These are phyloP conservation scores for Hestina assimilis DNA, from an alignment of 1,140 invertebrate species.

Conservation along the genomic window DNA sequence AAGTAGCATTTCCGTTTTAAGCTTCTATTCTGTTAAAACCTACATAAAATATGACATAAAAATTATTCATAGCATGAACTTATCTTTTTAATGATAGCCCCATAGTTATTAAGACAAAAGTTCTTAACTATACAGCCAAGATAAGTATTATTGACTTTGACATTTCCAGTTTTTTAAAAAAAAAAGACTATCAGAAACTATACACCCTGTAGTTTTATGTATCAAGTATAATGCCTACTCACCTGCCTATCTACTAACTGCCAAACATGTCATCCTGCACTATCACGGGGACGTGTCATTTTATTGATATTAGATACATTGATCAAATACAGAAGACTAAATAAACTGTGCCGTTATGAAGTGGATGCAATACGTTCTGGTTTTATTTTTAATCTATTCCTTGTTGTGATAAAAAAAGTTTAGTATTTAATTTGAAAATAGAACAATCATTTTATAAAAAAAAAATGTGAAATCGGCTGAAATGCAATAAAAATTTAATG, in stretches of 20 bases:
- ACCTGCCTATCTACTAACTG: constrained; percentile 1
- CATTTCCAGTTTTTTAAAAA: background rate
- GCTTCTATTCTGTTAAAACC: too few species aligned
- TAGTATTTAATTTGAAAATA: background rate
- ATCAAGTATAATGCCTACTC: background rate
- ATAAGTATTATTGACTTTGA: background rate
- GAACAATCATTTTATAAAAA: background rate
- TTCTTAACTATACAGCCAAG: too few species aligned
- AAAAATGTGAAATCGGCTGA: constrained; percentile 1
- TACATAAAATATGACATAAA: too few species aligned
- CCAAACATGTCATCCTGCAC: background rate
- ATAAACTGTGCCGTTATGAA: background rate
- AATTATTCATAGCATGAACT: too few species aligned
- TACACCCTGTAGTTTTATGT: background rate
- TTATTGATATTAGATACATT: constrained; percentile 1
- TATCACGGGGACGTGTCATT: background rate
- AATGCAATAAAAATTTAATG: constrained; percentile 5
- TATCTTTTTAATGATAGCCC: too few species aligned
- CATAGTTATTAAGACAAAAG: too few species aligned
- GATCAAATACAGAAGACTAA: background rate
- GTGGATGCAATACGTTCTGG: background rate
- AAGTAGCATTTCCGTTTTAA: too few species aligned
- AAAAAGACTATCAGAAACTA: background rate
- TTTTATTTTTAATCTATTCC: background rate
- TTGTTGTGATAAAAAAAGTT: background rate